A percentile compares a stretch with the other conserved stretches of the same genome.
Evolutionary conservation across 2,797 vertebrate species (phyloP).

Genomic region (Acanthopagrus latus): DNA sequence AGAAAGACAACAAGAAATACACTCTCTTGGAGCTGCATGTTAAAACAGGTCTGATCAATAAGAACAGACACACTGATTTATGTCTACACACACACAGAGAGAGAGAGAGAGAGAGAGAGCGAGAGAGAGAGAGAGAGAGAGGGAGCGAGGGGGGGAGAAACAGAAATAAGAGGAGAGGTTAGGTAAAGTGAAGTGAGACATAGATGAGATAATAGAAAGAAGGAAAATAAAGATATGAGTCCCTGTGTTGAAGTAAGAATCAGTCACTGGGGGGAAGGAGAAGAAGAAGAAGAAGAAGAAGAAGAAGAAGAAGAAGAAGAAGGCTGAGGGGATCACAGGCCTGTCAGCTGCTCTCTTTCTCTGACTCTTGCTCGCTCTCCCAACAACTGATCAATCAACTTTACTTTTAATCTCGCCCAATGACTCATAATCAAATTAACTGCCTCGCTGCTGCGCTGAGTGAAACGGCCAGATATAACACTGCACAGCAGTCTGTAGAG

Average conservation of each 20-base stretch:
- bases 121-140: no score
- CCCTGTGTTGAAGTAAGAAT: constrained; percentile 18
- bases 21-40: constrained; percentile 58
- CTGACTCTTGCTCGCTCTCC: constrained; percentile 24
- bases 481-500: background rate
- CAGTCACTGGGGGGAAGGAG: constrained; percentile 10
- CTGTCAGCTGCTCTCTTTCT: constrained; percentile 57
- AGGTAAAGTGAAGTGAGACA: background rate
- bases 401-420: constrained; percentile 82
- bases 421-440: constrained; percentile 83
- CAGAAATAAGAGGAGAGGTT: background rate
- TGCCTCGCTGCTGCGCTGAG: constrained; percentile 47
- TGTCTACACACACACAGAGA: constrained; percentile 13
- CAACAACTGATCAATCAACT: constrained; percentile 80
- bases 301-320: background rate
- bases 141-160: no score
- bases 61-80: constrained; percentile 57
- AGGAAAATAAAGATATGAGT: constrained; percentile 5
- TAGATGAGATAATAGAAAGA: constrained; percentile 21
- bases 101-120: background rate
- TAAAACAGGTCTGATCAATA: constrained; percentile 74
- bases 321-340: background rate
- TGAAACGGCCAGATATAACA: constrained; percentile 20
- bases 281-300: background rate
- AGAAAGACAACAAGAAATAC: constrained; percentile 61